Base-by-base conservation (phyloP, 64 coral and sea anemone species). In the Hydrozoanthus tunicans region DNA sequence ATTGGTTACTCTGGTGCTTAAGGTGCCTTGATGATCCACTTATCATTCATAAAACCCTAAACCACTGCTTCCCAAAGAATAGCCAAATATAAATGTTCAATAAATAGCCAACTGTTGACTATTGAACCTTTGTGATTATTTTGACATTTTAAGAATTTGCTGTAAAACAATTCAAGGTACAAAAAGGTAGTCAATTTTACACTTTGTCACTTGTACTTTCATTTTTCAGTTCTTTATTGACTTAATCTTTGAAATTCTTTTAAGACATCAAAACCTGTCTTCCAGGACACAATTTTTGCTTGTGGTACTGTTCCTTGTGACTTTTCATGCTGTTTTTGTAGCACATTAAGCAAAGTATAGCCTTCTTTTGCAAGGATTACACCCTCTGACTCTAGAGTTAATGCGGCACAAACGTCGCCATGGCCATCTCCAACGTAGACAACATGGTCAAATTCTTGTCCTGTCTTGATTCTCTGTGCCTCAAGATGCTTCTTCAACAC, bases 401-500 rank as follows among this genome's bases (percentile, higher is more conserved):
- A 64, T 24, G 83, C 89, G 57, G 94, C 89, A 53, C 97, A 99
- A 2, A 92, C 56, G 88, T 99, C 97, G 9, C 92, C 92, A 12
- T 79, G 79, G 12, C 97, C 97, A 96, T 99, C 97, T 58, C 97
- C 97, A 90, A 99, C 62, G 68, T 95, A 99, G 43, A 99, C 78
- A 69, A 99, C 90, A 71, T 73, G 68, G 12, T 91, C 58, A 86
- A 92, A 97, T 66, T 63, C 32, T 59, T 83, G 71, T 78, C 81
- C 27, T 23, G 62, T 25, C 7, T 76, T 66, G 26, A 64, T 54
- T 24, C 90, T 17, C 13, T 93, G 70, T 53, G 91, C 56, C 32
- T 91, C 24, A 14, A 93, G 15, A 58, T 90, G 83, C 6, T 86
- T 67, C 17, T 72, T 90, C 43, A 99, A 70, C 6, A 94, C 92